Conservation (phyloP, 1,140 invertebrate genomes). For the Drosophila ironensis region DNA sequence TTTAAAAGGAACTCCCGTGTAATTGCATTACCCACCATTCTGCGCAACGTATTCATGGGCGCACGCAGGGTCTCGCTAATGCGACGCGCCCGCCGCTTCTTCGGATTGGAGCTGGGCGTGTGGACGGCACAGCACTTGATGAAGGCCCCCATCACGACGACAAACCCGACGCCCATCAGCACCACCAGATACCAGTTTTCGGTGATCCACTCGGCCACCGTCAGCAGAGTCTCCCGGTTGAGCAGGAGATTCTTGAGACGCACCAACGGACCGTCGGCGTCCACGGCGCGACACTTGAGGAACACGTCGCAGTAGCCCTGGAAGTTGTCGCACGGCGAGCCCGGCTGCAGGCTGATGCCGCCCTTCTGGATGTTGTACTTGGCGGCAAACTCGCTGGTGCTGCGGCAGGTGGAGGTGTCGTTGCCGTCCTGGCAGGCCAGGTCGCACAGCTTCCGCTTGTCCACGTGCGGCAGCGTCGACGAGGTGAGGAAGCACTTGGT, state of each 20-base stretch:
- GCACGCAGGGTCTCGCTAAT: slow-evolving; percentile 93
- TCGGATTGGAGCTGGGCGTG: slow-evolving; percentile 98
- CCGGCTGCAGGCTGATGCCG: slow-evolving; percentile 94
- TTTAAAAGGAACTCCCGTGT: background rate
- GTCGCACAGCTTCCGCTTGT: slow-evolving; percentile 94
- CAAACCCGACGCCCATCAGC: slow-evolving; percentile 93
- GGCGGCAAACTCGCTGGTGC: slow-evolving; percentile 92
- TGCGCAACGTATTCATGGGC: slow-evolving; percentile 93
- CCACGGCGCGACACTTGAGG: slow-evolving; percentile 97
- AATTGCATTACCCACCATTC: slow-evolving; percentile 82
- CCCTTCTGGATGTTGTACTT: slow-evolving; percentile 89
- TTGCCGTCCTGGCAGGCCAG: slow-evolving; percentile 96
- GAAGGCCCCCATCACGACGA: slow-evolving; percentile 98
- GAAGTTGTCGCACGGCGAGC: slow-evolving; percentile 99
- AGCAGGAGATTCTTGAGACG: slow-evolving; percentile 98
- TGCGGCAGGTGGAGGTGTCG: slow-evolving; percentile 89
- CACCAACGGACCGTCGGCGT: slow-evolving; percentile 98
- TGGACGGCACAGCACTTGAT: slow-evolving; percentile 99
- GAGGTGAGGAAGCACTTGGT: slow-evolving; percentile 98
- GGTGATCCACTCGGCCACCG: slow-evolving; percentile 94
- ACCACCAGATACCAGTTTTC: slow-evolving; percentile 99
- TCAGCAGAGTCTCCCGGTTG: slow-evolving; percentile 93
- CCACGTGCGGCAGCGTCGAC: slow-evolving; percentile 88
- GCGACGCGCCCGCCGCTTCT: slow-evolving; percentile 92
- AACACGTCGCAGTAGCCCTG: slow-evolving; percentile 99